A percentile compares a stretch with the other conserved stretches of the same genome.
phyloP scores from a whole-genome alignment of 92 coral and sea anemone species.

The Phenganax subtilis region DNA sequence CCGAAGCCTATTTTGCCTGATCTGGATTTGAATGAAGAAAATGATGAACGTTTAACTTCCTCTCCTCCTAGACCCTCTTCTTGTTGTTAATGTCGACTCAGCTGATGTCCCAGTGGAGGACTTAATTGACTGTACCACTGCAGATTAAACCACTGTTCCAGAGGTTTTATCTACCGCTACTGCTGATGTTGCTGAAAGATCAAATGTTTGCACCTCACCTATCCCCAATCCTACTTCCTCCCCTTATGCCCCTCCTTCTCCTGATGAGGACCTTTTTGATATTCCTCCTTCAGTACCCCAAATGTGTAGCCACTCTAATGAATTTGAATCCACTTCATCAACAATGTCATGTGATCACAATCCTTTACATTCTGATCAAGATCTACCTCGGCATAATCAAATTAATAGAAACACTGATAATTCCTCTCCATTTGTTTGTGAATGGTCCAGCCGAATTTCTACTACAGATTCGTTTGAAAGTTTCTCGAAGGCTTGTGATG shows the following conservation, averaged over 20 bases:
- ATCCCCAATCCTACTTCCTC: background rate
- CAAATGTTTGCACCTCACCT: background rate
- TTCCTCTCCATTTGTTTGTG: background rate
- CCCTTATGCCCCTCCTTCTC: background rate
- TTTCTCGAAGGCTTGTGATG: background rate
- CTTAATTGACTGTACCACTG: too few species aligned
- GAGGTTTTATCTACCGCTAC: too few species aligned
- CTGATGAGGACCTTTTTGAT: background rate
- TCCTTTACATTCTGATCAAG: too few species aligned
- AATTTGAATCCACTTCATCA: background rate
- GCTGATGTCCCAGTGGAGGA: too few species aligned
- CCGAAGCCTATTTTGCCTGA: too few species aligned
- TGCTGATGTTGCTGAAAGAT: background rate
- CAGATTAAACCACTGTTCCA: too few species aligned
- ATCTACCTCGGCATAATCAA: background rate
- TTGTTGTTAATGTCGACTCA: too few species aligned
- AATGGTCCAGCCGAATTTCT: background rate
- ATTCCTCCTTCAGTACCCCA: background rate
- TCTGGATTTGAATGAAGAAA: too few species aligned
- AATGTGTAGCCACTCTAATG: background rate
- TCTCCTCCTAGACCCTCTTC: too few species aligned
- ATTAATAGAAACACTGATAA: background rate
- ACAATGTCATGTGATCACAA: too few species aligned
- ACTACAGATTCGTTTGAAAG: background rate
- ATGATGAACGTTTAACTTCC: too few species aligned